Percentiles rank a stretch among this genome's conserved stretches.
Conservation (phyloP, 2,888 invertebrate species). For the Erebia palarica region DNA sequence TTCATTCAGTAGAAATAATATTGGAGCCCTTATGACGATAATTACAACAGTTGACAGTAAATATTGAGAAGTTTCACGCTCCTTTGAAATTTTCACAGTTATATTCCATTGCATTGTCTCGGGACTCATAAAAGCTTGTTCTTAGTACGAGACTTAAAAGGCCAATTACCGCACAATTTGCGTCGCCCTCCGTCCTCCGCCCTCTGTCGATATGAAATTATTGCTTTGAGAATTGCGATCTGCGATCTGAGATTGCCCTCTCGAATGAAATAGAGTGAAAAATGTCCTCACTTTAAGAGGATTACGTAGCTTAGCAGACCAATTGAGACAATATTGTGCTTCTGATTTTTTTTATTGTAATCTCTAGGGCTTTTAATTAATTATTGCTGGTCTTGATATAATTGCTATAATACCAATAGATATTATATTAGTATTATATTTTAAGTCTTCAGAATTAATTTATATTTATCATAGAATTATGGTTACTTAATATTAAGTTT, state of each 20-base stretch:
- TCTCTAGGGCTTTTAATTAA: neutral
- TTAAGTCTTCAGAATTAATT: too few relatives aligned
- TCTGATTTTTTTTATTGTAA: conserved; percentile 13
- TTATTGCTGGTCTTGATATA: too few relatives aligned
- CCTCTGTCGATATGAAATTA: conserved; percentile 64
- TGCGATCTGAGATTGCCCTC: conserved; percentile 57
- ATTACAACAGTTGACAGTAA: too few relatives aligned
- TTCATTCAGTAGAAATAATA: too few relatives aligned
- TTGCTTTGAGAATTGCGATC: conserved; percentile 59
- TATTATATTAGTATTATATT: too few relatives aligned
- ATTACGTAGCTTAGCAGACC: conserved; percentile 41
- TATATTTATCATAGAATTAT: too few relatives aligned
- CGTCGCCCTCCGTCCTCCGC: conserved; percentile 56
- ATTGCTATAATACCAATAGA: too few relatives aligned
- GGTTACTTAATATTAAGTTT: too few relatives aligned
- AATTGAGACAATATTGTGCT: conserved; percentile 28
- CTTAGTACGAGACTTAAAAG: conserved; percentile 72
- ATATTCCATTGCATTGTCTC: conserved; percentile 46
- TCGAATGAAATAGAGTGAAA: conserved; percentile 53
- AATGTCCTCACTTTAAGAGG: conserved; percentile 48
- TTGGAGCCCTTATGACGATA: too few relatives aligned
- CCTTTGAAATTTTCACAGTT: conserved; percentile 17
- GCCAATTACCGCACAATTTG: conserved; percentile 78
- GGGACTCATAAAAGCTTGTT: conserved; percentile 63
- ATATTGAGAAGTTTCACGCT: conserved; percentile 1